Base-by-base conservation (phyloP, 2,797 vertebrate species). In the Pogonophryne albipinna region DNA sequence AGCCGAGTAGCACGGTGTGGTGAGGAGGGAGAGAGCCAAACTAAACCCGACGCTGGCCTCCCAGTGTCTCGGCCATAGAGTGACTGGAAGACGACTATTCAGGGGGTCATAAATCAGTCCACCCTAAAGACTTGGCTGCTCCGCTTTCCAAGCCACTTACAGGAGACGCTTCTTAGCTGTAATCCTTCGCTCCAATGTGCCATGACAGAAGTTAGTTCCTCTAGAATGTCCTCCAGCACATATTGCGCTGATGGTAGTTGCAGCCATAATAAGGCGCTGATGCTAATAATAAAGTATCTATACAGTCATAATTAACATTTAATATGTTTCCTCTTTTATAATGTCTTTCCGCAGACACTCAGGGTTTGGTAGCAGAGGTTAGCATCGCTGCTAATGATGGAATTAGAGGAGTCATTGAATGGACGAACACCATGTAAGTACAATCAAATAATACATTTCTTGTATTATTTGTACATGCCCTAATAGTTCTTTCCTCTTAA, bases 341-440 rank as follows among this genome's bases (percentile, higher is more conserved):
- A 31, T 70, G 17, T 70, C 15, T 2, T 76, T 71, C 17, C 45
- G 81, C 74, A 99, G 98, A 98, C 93, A 93, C 94, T 34, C 93
- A 96, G 75, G 97, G 95, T 46, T 92, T 98, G 90, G 92, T 96
- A 76, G 96, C 97, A 65, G 97, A 98, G 83, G 93, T 99, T 79
- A 92, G 90, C 79, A 98, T 99, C 74, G 94, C 94, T 79, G 96
- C 97, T 76, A 99, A 97, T 80, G 98, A 99, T 85, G 98, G 98
- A 78, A 94, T 96, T 70, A 95, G 94, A 19, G 98, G 98, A 68
- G 88, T 98, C 62, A 93, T 99, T 69, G 96, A 95, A 86, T 99
- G 98, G 98, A 96, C 96, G 67, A 95, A 76, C 45, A 94, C 91
- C 83, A 95, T 93, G 98, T 99, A 92, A 94, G 93, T 57, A 60